These are phyloP conservation scores for Geococcyx californianus DNA, from an alignment of 2,113 vertebrate genomes.

Conservation along the genomic window DNA sequence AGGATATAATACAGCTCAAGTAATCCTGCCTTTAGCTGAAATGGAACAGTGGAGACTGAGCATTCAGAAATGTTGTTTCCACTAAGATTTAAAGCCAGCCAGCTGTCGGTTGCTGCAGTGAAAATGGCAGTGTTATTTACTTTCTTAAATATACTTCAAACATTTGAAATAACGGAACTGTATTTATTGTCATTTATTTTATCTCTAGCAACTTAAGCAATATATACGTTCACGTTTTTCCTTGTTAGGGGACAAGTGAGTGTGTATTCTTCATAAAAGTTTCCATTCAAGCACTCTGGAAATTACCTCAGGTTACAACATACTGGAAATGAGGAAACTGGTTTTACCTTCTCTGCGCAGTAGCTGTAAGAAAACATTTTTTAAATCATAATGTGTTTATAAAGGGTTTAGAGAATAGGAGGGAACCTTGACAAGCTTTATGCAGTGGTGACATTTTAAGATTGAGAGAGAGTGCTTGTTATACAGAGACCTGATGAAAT, in stretches of 20 bases:
- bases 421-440: slow-evolving; percentile 54
- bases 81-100: slow-evolving; percentile 65
- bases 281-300: slow-evolving; percentile 48
- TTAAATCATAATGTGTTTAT: slow-evolving; percentile 71
- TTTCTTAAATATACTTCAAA: slow-evolving; percentile 44
- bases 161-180: slow-evolving; percentile 54
- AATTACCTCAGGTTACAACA: slow-evolving; percentile 43
- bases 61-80: slow-evolving; percentile 58
- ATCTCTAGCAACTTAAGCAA: slow-evolving; percentile 8
- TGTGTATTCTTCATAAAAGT: slow-evolving; percentile 20
- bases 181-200: slow-evolving; percentile 46
- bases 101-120: slow-evolving; percentile 43
- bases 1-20: slow-evolving; percentile 69
- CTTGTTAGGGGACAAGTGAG: slow-evolving; percentile 29
- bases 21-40: slow-evolving; percentile 75
- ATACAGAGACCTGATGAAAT: slow-evolving; percentile 45
- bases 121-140: slow-evolving; percentile 39
- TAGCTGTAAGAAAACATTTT: slow-evolving; percentile 55
- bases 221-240: slow-evolving; percentile 10
- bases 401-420: slow-evolving; percentile 53
- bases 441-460: slow-evolving; percentile 33
- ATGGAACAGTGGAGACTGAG: slow-evolving; percentile 56
- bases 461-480: slow-evolving; percentile 56
- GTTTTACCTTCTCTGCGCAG: slow-evolving; percentile 46
- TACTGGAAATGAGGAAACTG: slow-evolving; percentile 43